Conservation (phyloP, 2,113 vertebrate genomes). For the Axis porcinus region DNA sequence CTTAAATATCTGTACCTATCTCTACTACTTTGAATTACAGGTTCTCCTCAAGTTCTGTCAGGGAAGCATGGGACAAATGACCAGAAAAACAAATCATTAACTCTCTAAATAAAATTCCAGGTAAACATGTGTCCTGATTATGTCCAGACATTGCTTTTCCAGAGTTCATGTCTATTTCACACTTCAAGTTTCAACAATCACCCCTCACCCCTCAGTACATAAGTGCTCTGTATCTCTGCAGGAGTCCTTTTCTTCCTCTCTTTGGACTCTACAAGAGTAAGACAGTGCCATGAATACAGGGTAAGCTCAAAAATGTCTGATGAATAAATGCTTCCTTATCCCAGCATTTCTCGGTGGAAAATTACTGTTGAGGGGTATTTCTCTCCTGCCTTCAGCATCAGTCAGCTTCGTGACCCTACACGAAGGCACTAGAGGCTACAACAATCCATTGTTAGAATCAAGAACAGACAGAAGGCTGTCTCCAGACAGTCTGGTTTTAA, state of each 20-base stretch:
- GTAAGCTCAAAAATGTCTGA: not conserved
- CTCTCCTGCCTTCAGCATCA: not conserved
- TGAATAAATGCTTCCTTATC: not conserved
- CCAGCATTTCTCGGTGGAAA: not conserved
- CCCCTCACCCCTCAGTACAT: not conserved
- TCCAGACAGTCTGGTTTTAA: not conserved
- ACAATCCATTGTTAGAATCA: not conserved
- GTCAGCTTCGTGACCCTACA: not conserved
- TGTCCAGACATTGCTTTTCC: not conserved
- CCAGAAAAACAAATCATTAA: not conserved
- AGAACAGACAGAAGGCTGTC: not conserved
- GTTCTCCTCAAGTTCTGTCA: not conserved
- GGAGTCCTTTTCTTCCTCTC: not conserved
- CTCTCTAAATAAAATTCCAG: not conserved
- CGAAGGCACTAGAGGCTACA: not conserved
- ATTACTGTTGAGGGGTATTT: not conserved
- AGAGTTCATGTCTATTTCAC: not conserved
- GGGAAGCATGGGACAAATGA: not conserved
- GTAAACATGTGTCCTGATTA: not conserved
- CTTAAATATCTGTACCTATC: not conserved
- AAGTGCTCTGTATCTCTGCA: not conserved
- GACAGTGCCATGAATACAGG: not conserved
- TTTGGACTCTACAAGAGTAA: not conserved
- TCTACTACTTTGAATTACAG: not conserved
- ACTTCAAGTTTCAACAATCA: not conserved